A percentile compares a stretch with the other conserved stretches of the same genome.
Evolutionary conservation across 2,113 vertebrate genomes (phyloP).

Genomic region (Amazona vittata): DNA sequence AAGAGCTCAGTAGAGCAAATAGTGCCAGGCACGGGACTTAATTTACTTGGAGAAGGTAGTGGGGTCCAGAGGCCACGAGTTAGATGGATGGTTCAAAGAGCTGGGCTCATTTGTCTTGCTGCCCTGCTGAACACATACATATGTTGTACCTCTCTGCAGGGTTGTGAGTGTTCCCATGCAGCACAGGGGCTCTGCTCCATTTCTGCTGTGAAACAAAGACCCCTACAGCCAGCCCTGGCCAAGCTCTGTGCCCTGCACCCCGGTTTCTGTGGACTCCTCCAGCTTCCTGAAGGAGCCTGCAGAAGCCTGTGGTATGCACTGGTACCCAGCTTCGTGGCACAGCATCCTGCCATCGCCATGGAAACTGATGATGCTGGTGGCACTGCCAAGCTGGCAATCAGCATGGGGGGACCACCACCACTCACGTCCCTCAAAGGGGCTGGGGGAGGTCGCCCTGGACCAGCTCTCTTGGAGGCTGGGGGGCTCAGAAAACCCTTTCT

Average conservation of each 20-base stretch:
- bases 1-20: background rate
- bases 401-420: background rate
- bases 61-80: background rate
- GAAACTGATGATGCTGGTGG: background rate
- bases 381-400: background rate
- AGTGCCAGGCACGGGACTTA: background rate
- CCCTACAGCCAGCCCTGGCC: background rate
- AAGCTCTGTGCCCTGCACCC: accelerated
- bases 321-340: background rate
- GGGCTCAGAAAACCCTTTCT: background rate
- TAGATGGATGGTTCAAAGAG: background rate
- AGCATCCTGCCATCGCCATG: background rate
- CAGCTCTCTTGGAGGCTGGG: background rate
- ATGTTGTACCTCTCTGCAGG: background rate
- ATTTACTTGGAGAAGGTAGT: background rate
- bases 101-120: background rate
- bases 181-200: background rate
- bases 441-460: background rate
- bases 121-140: background rate
- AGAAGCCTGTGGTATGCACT: background rate
- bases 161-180: background rate
- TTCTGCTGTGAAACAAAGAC: background rate
- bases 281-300: background rate
- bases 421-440: background rate
- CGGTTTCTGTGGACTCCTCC: accelerated